Evolutionary conservation across 1,140 invertebrate species (phyloP).

Genomic region (Cotesia glomerata): DNA sequence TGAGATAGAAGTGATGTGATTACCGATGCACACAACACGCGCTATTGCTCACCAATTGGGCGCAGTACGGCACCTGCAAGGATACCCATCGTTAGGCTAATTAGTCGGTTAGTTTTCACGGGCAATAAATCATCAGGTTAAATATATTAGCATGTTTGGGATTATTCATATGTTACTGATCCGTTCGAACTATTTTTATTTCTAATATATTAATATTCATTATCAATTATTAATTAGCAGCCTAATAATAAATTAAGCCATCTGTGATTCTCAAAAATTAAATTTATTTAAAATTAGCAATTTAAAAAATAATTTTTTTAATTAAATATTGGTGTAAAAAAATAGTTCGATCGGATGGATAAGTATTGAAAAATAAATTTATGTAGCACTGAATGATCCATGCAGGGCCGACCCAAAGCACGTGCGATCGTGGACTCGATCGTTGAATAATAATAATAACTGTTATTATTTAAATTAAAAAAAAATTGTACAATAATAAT

Average conservation of each 20-base stretch:
- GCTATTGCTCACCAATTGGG: conserved; percentile 89
- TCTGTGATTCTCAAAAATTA: too few relatives aligned
- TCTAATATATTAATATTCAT: neutral
- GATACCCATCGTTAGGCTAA: conserved; percentile 69
- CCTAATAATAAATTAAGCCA: too few relatives aligned
- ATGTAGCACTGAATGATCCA: conserved; percentile 48
- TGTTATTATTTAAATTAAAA: conserved; percentile 23
- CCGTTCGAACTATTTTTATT: neutral
- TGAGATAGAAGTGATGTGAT: conserved; percentile 69
- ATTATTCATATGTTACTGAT: conserved; percentile 19
- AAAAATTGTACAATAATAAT: conserved; percentile 13
- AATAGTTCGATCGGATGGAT: conserved; percentile 15
- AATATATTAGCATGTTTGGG: conserved; percentile 25
- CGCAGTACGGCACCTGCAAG: conserved; percentile 83
- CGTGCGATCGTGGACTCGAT: conserved; percentile 45
- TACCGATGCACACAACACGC: conserved; percentile 92
- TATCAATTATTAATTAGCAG: neutral
- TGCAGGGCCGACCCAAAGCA: conserved; percentile 61
- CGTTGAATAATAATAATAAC: conserved; percentile 29
- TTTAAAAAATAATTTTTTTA: too few relatives aligned
- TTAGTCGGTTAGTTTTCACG: conserved; percentile 48
- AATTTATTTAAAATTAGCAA: too few relatives aligned
- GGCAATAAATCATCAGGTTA: conserved; percentile 15
- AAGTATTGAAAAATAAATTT: conserved; percentile 16
- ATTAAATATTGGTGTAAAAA: neutral